Conservation (phyloP, 2,888 invertebrate species). For the Noctua janthina region DNA sequence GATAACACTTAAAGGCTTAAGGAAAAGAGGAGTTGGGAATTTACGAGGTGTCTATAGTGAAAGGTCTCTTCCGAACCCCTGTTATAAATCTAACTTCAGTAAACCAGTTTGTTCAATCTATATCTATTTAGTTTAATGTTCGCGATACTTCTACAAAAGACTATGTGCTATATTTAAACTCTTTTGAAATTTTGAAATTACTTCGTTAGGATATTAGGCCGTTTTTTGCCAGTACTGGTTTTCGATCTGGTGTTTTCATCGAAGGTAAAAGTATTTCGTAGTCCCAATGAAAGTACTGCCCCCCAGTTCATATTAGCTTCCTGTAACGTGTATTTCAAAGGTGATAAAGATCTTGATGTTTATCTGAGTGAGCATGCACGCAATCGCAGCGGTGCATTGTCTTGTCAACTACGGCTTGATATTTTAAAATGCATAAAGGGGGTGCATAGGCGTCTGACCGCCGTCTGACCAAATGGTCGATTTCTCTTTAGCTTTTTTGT, state of each 20-base stretch:
- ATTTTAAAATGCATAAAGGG: slow-evolving; percentile 22
- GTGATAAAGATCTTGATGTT: slow-evolving; percentile 36
- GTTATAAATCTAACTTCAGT: neutral
- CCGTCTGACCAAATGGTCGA: neutral
- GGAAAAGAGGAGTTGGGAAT: too few relatives aligned
- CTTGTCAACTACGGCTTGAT: slow-evolving; percentile 22
- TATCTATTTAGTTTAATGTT: neutral
- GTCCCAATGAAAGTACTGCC: neutral
- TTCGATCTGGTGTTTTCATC: neutral
- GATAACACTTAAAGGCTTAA: too few relatives aligned
- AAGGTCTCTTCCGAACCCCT: too few relatives aligned
- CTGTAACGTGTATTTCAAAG: neutral
- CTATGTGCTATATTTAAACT: neutral
- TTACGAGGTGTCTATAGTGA: too few relatives aligned
- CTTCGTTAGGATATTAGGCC: neutral
- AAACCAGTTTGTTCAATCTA: neutral
- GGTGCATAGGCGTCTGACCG: neutral
- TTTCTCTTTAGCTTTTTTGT: neutral
- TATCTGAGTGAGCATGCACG: slow-evolving; percentile 32
- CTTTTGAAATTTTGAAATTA: neutral
- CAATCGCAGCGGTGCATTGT: slow-evolving; percentile 39
- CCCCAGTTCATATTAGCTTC: neutral
- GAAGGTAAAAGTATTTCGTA: neutral
- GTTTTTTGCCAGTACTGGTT: neutral
- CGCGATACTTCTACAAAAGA: neutral